Percentiles rank a stretch among this genome's conserved stretches.
phyloP scores from a whole-genome alignment of 2,888 invertebrate species.

The Bruchidius siliquastri region DNA sequence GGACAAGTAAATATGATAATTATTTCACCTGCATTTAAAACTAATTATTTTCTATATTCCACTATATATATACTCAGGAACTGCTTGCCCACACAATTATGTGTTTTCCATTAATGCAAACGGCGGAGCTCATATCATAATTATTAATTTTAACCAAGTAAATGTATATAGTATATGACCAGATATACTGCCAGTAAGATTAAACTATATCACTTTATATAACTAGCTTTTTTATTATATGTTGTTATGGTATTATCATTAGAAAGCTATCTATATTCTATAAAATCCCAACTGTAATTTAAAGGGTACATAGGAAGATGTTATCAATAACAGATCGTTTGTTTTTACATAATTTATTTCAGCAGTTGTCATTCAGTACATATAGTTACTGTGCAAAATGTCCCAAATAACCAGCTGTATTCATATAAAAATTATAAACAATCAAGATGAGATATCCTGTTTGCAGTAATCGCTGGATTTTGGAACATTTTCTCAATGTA shows the following conservation, averaged over 20 bases:
- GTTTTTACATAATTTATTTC: not conserved
- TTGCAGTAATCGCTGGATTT: not conserved
- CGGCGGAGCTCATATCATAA: not conserved
- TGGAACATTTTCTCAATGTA: not conserved
- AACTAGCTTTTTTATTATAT: not conserved
- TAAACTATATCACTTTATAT: not conserved
- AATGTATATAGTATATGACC: not conserved
- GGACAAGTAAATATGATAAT: too few relatives aligned
- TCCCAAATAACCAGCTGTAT: not conserved
- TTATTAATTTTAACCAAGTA: not conserved
- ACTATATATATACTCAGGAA: not conserved
- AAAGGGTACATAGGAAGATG: not conserved
- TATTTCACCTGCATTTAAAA: too few relatives aligned
- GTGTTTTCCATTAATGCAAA: not conserved
- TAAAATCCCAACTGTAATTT: not conserved
- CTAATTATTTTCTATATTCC: too few relatives aligned
- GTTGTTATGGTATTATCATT: not conserved
- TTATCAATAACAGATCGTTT: not conserved
- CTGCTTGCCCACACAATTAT: constrained; percentile 1
- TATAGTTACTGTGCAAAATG: not conserved
- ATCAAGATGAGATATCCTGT: not conserved
- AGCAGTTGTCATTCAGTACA: not conserved
- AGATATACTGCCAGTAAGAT: constrained; percentile 1
- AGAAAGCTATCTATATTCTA: not conserved
- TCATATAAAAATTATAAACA: not conserved